Evolutionary conservation across 2,113 vertebrate genomes (phyloP).

Genomic region (Amazona guildingii): DNA sequence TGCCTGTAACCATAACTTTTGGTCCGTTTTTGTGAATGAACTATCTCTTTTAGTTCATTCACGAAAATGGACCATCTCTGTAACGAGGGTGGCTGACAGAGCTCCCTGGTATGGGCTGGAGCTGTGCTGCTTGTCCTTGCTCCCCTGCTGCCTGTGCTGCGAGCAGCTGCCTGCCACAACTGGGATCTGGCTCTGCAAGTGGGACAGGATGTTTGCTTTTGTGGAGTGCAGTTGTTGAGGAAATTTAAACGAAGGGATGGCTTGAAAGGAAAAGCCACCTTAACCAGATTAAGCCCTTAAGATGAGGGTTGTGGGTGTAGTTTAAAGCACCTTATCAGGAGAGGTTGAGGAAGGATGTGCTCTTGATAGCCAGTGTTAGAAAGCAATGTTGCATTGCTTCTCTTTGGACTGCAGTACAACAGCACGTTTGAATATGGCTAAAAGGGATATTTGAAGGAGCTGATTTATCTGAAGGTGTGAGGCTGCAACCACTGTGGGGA

Average conservation of each 20-base stretch:
- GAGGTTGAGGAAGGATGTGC: not conserved
- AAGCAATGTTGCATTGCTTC: rapidly evolving
- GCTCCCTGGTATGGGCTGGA: not conserved
- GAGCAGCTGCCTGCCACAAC: not conserved
- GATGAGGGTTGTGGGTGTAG: not conserved
- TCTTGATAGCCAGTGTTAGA: not conserved
- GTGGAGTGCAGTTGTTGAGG: slow-evolving; percentile 47
- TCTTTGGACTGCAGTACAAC: rapidly evolving
- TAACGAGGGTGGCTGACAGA: rapidly evolving
- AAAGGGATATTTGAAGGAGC: not conserved
- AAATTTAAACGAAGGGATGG: not conserved
- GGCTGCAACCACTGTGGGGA: rapidly evolving
- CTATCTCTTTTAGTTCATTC: not conserved
- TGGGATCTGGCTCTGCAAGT: not conserved
- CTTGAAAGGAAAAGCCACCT: not conserved
- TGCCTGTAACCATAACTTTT: rapidly evolving
- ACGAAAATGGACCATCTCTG: rapidly evolving
- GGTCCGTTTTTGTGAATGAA: not conserved
- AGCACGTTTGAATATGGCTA: not conserved
- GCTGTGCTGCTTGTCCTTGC: rapidly evolving
- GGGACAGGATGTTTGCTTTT: slow-evolving; percentile 56
- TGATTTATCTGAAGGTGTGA: not conserved
- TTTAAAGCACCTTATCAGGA: not conserved
- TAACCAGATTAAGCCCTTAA: not conserved
- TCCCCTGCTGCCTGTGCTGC: not conserved